Base-by-base conservation (phyloP, 2,797 vertebrate species). In the Pogonophryne albipinna region DNA sequence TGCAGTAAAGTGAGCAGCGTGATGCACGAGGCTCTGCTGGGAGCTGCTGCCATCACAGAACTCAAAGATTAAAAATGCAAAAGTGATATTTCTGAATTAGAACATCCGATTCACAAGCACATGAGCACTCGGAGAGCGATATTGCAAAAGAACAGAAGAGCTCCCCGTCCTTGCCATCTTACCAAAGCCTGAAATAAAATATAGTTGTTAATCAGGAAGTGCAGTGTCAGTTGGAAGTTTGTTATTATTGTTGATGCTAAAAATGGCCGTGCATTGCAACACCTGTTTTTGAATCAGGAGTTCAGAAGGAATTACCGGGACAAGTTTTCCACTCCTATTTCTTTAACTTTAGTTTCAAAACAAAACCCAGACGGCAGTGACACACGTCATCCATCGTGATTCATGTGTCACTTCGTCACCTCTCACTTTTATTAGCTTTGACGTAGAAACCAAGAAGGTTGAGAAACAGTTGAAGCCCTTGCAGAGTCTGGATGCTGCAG, bases 1-100 rank as follows among this genome's bases (percentile, higher is more conserved):
- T 90, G 79, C 83, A 61, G 46, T 31, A 59, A 62, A 72, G 71
- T 80, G 69, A 85, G 47, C 44, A 75, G 45, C 0, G 7, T 59
- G 66, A 87, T 74, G 69, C 16, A 20, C 3, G 10, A 55, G 66
- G 42, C 14, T 68, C 68, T 46, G 73, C 58, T 42, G 56, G 57
- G 75, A 55, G 20, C 60, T 12, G 44, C 53, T 50, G 63, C n/a
- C 50, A 74, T 45, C 34, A 6, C 60, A 20, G 27, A 56, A 44
- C 52, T n/a, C 3, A 49, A 53, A 61, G 6, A 75, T 20, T 34
- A 42, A 63, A 73, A 69, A 60, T 47, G 23, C 46, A 45, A 67
- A 44, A 74, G 23, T 27, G 19, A 44, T 23, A n/a, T 38, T 61
- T 41, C 49, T 31, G 46, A 67, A 13, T 44, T 52, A 44, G 31